Percentiles rank a stretch among this genome's conserved stretches.
These are phyloP conservation scores for Monochamus alternatus DNA, from an alignment of 2,888 invertebrate species.

Conservation along the genomic window DNA sequence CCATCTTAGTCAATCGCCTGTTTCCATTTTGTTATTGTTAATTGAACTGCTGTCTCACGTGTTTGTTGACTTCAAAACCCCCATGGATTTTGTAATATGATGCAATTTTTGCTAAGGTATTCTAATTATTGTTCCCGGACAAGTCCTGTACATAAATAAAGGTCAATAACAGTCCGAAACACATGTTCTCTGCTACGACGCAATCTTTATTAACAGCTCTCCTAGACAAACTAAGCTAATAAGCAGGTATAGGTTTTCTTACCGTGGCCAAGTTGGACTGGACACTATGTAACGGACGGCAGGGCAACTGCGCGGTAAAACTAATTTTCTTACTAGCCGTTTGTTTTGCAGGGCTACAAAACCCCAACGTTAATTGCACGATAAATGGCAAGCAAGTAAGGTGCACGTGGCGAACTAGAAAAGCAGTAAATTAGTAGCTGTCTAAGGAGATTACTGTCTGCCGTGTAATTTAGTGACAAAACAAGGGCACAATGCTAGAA, in stretches of 20 bases:
- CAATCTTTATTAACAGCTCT: not conserved
- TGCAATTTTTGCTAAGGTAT: too few relatives aligned
- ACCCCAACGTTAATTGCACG: conserved; percentile 51
- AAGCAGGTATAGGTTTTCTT: not conserved
- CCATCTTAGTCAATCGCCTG: too few relatives aligned
- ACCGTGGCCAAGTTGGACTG: conserved; percentile 2
- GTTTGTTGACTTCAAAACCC: too few relatives aligned
- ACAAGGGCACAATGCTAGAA: conserved; percentile 66
- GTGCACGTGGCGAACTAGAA: conserved; percentile 56
- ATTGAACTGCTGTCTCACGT: too few relatives aligned
- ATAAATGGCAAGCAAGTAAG: conserved; percentile 56
- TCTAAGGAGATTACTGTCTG: conserved; percentile 66
- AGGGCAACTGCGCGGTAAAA: conserved; percentile 1
- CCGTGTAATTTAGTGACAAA: conserved; percentile 68
- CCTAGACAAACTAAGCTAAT: not conserved
- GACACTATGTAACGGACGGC: conserved; percentile 4
- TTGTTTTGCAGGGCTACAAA: conserved; percentile 33
- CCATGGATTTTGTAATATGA: too few relatives aligned
- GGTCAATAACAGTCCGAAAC: not conserved
- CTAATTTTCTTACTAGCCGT: conserved; percentile 4
- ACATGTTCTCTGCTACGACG: not conserved
- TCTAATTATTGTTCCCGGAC: too few relatives aligned
- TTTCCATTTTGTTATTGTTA: too few relatives aligned
- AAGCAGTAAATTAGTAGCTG: conserved; percentile 65
- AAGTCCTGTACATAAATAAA: too few relatives aligned